These are phyloP conservation scores for Drosophila demipolita DNA, from an alignment of 2,888 invertebrate genomes.

Conservation along the genomic window DNA sequence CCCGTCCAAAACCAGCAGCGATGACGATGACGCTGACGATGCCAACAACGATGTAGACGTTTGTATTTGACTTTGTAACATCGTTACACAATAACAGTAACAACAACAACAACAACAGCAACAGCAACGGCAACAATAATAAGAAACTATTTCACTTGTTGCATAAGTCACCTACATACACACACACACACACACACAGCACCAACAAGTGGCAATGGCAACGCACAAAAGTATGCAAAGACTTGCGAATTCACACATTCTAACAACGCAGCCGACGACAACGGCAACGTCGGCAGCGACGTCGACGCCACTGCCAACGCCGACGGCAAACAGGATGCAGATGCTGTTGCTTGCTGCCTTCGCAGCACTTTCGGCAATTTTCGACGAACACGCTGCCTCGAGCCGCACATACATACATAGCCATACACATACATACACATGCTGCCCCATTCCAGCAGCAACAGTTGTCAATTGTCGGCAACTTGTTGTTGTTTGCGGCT, in stretches of 20 bases:
- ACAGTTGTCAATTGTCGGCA: slow-evolving; percentile 70
- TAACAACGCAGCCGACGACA: slow-evolving; percentile 51
- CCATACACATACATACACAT: neutral
- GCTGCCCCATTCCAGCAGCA: slow-evolving; percentile 44
- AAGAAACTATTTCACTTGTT: slow-evolving; percentile 73
- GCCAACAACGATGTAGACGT: slow-evolving; percentile 66
- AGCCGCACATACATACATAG: slow-evolving; percentile 20
- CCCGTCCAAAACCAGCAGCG: slow-evolving; percentile 5
- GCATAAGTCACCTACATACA: slow-evolving; percentile 63
- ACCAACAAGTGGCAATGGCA: slow-evolving; percentile 72
- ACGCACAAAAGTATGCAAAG: slow-evolving; percentile 79
- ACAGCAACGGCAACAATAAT: slow-evolving; percentile 21
- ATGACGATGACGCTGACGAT: slow-evolving; percentile 44
- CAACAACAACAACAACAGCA: slow-evolving; percentile 23
- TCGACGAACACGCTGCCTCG: slow-evolving; percentile 58
- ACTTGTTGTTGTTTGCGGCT: slow-evolving; percentile 65
- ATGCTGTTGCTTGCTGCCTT: slow-evolving; percentile 42
- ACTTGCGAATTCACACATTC: slow-evolving; percentile 75
- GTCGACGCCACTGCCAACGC: slow-evolving; percentile 24
- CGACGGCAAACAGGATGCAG: slow-evolving; percentile 46
- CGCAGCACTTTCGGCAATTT: slow-evolving; percentile 76
- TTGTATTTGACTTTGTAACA: slow-evolving; percentile 77
- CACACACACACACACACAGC: slow-evolving; percentile 29
- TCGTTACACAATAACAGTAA: slow-evolving; percentile 66
- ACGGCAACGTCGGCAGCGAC: slow-evolving; percentile 24